These are phyloP conservation scores for Lynx canadensis DNA, from an alignment of 2,113 vertebrate genomes.

Conservation along the genomic window DNA sequence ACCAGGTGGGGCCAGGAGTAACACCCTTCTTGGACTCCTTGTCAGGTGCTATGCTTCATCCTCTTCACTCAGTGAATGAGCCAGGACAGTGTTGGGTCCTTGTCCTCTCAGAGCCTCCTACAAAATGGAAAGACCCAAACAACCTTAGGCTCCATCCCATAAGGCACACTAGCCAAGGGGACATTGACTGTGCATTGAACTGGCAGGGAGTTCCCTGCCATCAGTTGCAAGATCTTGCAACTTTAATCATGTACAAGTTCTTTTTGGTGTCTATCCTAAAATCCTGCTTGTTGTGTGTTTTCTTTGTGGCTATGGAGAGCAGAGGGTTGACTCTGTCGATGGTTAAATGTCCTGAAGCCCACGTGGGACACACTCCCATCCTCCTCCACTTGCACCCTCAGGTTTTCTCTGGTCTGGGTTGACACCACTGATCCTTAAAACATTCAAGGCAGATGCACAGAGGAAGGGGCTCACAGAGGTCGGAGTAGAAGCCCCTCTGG, in stretches of 20 bases:
- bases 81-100: neutral
- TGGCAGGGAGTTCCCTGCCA: neutral
- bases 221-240: neutral
- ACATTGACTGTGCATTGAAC: neutral
- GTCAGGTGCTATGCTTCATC: neutral
- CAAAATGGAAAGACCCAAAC: neutral
- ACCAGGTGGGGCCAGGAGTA: neutral
- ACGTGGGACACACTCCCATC: neutral
- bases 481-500: neutral
- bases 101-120: neutral
- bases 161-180: neutral
- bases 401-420: neutral
- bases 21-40: neutral
- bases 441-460: neutral
- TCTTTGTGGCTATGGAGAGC: neutral
- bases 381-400: fast-evolving
- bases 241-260: neutral
- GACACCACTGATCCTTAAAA: neutral
- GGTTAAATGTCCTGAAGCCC: neutral
- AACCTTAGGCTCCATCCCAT: neutral
- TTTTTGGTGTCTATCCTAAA: neutral
- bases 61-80: neutral
- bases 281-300: neutral
- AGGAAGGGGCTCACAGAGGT: neutral
- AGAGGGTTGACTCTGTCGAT: neutral